Evolutionary conservation across 2,888 invertebrate genomes (phyloP).

Genomic region (Scelioninae gen. 1): DNA sequence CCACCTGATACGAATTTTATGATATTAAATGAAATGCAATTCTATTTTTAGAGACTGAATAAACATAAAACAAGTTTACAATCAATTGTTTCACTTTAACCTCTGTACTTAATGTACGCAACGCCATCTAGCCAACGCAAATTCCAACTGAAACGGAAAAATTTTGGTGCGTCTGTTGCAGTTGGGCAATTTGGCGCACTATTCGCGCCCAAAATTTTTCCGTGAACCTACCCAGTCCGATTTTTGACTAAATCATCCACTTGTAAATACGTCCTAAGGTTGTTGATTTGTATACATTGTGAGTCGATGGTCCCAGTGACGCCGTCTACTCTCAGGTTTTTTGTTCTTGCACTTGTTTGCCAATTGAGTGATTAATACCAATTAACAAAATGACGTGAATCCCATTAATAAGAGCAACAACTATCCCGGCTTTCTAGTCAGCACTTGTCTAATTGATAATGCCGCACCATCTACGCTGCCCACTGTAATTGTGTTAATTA

Average conservation of each 20-base stretch:
- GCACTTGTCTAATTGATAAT: constrained; percentile 66
- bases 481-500: constrained; percentile 36
- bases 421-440: constrained; percentile 66
- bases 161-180: too few relatives aligned
- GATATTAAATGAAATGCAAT: too few relatives aligned
- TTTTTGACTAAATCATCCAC: too few relatives aligned
- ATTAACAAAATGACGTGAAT: constrained; percentile 59
- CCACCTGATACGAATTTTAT: too few relatives aligned
- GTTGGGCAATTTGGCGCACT: too few relatives aligned
- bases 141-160: too few relatives aligned
- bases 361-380: constrained; percentile 66
- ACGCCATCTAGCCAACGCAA: neutral
- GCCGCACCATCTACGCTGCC: constrained; percentile 47
- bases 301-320: too few relatives aligned
- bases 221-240: too few relatives aligned
- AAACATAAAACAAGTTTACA: constrained; percentile 12
- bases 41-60: constrained; percentile 16
- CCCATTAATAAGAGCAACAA: constrained; percentile 62
- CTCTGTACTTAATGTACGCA: constrained; percentile 26
- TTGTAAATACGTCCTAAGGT: too few relatives aligned
- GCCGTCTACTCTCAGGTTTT: too few relatives aligned
- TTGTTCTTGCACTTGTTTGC: constrained; percentile 54
- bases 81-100: constrained; percentile 35
- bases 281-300: too few relatives aligned
- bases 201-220: too few relatives aligned